Conservation (phyloP, 2,888 invertebrate species). For the Keiferia lycopersicella region DNA sequence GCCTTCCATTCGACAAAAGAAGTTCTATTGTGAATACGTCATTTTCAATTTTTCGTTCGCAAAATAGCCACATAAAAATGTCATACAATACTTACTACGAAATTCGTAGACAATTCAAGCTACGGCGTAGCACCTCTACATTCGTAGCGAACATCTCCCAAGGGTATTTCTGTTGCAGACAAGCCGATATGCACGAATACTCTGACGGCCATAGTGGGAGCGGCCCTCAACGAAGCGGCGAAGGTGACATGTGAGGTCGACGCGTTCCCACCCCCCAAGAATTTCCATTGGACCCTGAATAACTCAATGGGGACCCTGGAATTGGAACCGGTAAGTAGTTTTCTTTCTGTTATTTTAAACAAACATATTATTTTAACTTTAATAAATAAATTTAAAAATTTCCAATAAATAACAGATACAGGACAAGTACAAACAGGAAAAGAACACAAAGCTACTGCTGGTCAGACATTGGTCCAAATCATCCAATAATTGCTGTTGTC, state of each 20-base stretch:
- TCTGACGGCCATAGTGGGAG: slow-evolving; percentile 90
- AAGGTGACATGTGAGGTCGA: slow-evolving; percentile 92
- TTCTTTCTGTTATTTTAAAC: background rate
- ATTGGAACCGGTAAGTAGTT: slow-evolving; percentile 72
- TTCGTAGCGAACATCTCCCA: background rate
- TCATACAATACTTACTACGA: background rate
- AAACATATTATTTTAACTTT: background rate
- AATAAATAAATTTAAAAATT: too few species aligned
- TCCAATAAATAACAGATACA: too few species aligned
- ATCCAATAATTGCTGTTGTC: too few species aligned
- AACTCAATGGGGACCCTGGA: slow-evolving; percentile 92
- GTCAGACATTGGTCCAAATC: too few species aligned
- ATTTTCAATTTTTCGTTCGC: too few species aligned
- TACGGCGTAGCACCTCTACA: slow-evolving; percentile 19
- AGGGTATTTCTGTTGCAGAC: slow-evolving; percentile 77
- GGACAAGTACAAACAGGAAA: too few species aligned
- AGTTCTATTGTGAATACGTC: too few species aligned
- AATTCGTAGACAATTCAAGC: slow-evolving; percentile 14
- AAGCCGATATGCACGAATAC: slow-evolving; percentile 89
- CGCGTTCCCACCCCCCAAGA: slow-evolving; percentile 90
- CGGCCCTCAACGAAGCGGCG: slow-evolving; percentile 90
- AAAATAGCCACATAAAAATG: background rate
- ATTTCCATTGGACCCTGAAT: slow-evolving; percentile 94
- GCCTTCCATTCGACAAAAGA: too few species aligned
- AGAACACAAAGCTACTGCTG: too few species aligned